Conservation (phyloP, 2,888 invertebrate genomes). For the Acrocera orbiculus region DNA sequence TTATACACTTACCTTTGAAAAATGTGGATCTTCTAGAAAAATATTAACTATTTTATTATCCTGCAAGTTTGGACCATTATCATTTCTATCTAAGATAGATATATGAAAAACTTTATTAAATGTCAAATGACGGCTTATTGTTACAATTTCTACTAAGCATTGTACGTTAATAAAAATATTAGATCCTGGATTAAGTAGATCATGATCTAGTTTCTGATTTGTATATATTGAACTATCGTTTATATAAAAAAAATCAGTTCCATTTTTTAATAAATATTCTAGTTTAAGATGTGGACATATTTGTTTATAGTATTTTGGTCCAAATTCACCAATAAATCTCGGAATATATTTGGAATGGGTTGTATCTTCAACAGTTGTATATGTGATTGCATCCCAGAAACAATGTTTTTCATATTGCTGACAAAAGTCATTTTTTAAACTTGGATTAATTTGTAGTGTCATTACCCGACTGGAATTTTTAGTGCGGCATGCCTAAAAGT, state of each 20-base stretch:
- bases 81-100: constrained; percentile 72
- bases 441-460: constrained; percentile 21
- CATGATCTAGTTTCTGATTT: constrained; percentile 31
- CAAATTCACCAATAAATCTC: constrained; percentile 28
- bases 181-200: constrained; percentile 27
- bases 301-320: constrained; percentile 28
- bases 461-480: too few species aligned
- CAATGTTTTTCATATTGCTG: constrained; percentile 22
- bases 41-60: constrained; percentile 21
- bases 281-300: constrained; percentile 34
- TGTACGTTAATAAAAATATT: constrained; percentile 24
- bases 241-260: constrained; percentile 26
- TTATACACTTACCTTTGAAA: constrained; percentile 21
- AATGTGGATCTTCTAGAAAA: constrained; percentile 25
- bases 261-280: constrained; percentile 17
- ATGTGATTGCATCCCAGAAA: constrained; percentile 24
- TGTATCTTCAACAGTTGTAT: constrained; percentile 22
- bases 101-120: constrained; percentile 26
- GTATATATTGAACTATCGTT: constrained; percentile 28
- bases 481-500: too few species aligned
- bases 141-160: constrained; percentile 24
- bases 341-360: constrained; percentile 13
- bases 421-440: constrained; percentile 19
- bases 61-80: constrained; percentile 65
- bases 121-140: constrained; percentile 11